Evolutionary conservation across 1,140 invertebrate species (phyloP).

Genomic region (Drosophila elegans): DNA sequence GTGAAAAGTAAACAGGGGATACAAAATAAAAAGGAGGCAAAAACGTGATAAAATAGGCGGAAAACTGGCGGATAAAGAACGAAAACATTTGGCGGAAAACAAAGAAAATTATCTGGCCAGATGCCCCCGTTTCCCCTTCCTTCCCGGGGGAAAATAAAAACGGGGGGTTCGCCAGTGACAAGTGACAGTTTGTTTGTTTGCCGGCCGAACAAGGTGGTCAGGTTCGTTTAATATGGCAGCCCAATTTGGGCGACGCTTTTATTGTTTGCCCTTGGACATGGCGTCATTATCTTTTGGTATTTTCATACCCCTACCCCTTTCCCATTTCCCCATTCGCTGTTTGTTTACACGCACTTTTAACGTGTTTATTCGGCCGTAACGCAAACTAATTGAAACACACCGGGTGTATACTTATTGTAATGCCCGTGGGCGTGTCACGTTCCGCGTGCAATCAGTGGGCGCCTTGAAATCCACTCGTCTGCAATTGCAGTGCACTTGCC

Average conservation of each 20-base stretch:
- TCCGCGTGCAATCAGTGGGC: constrained; percentile 42
- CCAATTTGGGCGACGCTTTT: constrained; percentile 71
- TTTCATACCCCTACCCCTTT: constrained; percentile 2
- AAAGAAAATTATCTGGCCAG: constrained; percentile 80
- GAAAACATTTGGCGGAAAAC: constrained; percentile 72
- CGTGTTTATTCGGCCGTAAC: constrained; percentile 71
- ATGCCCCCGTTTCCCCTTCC: constrained; percentile 26
- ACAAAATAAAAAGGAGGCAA: constrained; percentile 51
- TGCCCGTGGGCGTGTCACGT: constrained; percentile 69
- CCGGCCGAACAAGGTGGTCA: constrained; percentile 10
- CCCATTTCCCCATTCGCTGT: not conserved
- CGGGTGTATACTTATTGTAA: constrained; percentile 54
- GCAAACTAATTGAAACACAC: constrained; percentile 74
- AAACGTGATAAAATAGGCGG: constrained; percentile 71
- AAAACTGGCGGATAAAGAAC: constrained; percentile 72
- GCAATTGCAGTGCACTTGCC: constrained; percentile 47
- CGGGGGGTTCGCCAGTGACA: constrained; percentile 50
- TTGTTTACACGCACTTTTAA: constrained; percentile 80
- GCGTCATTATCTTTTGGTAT: constrained; percentile 61
- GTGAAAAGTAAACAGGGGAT: constrained; percentile 49
- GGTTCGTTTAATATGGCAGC: constrained; percentile 39
- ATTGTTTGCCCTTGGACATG: constrained; percentile 56
- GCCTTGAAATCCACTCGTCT: constrained; percentile 54
- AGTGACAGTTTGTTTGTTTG: constrained; percentile 74
- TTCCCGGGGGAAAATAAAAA: constrained; percentile 2